phyloP scores from a whole-genome alignment of 2,888 invertebrate species.

The Dynastes grantii region DNA sequence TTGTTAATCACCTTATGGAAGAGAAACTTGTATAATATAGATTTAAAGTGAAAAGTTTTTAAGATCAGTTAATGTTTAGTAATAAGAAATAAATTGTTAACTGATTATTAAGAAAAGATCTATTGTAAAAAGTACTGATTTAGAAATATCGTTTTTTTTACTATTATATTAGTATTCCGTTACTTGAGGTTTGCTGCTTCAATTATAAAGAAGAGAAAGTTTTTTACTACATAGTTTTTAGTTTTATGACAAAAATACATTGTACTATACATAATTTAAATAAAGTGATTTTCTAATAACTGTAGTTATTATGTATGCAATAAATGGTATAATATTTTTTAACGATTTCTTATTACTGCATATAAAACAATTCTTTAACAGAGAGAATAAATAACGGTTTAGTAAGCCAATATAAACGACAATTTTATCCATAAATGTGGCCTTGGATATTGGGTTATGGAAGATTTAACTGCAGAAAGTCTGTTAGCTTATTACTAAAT shows the following conservation, averaged over 20 bases:
- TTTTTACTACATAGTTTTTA: conserved; percentile 54
- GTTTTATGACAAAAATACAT: conserved; percentile 57
- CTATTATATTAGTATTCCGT: conserved; percentile 57
- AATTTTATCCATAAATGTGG: too few relatives aligned
- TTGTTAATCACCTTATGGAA: conserved; percentile 56
- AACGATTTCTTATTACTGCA: too few relatives aligned
- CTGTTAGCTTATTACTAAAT: too few relatives aligned
- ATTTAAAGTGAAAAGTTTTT: conserved; percentile 33
- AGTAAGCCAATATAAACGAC: too few relatives aligned
- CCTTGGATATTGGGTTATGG: too few relatives aligned
- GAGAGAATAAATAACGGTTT: too few relatives aligned
- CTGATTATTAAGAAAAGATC: conserved; percentile 50
- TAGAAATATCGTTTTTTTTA: conserved; percentile 58
- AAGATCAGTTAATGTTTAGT: conserved; percentile 40
- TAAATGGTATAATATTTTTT: too few relatives aligned
- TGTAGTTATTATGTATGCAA: too few relatives aligned
- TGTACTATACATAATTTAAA: conserved; percentile 60
- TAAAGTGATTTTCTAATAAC: conserved; percentile 59
- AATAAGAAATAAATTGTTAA: conserved; percentile 20
- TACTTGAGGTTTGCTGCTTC: conserved; percentile 53
- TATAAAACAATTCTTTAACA: too few relatives aligned
- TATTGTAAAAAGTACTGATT: conserved; percentile 70
- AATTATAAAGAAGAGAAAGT: conserved; percentile 35
- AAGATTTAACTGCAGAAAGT: too few relatives aligned
- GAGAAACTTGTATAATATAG: conserved; percentile 42